phyloP scores from a whole-genome alignment of 2,888 invertebrate species.

The Sinelater perroti region DNA sequence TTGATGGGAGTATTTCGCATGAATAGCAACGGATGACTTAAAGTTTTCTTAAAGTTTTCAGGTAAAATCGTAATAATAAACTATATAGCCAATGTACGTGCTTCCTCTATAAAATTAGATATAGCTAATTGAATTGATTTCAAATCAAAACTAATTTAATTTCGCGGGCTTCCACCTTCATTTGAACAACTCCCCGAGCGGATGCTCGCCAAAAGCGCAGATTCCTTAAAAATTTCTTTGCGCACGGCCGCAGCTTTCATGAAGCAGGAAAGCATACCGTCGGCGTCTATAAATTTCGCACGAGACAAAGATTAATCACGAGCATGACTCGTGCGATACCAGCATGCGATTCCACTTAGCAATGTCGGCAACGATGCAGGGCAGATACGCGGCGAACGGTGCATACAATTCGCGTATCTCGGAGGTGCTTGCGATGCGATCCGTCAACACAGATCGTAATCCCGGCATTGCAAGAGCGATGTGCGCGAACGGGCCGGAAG shows the following conservation, averaged over 20 bases:
- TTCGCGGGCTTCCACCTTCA: no score
- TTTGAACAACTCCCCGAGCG: no score
- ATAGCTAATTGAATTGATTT: no score
- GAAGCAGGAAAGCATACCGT: constrained; percentile 27
- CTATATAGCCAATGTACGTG: no score
- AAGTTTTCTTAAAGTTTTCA: no score
- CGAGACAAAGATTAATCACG: constrained; percentile 40
- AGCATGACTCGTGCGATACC: constrained; percentile 35
- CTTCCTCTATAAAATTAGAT: no score
- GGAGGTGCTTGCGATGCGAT: constrained; percentile 17
- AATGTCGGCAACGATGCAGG: constrained; percentile 22
- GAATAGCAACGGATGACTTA: no score
- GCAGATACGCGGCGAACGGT: constrained; percentile 21
- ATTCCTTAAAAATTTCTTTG: no score
- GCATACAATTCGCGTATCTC: constrained; percentile 22
- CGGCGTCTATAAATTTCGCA: constrained; percentile 43
- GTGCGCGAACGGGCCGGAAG: neutral
- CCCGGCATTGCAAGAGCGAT: constrained; percentile 11
- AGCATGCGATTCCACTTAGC: constrained; percentile 36
- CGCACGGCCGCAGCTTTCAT: constrained; percentile 2
- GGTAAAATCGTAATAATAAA: no score
- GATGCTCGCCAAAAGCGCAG: no score
- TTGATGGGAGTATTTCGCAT: no score
- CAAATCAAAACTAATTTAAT: no score
- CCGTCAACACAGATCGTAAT: constrained; percentile 30